Evolutionary conservation across 2,888 invertebrate genomes (phyloP).

Genomic region (Tineola bisselliella): DNA sequence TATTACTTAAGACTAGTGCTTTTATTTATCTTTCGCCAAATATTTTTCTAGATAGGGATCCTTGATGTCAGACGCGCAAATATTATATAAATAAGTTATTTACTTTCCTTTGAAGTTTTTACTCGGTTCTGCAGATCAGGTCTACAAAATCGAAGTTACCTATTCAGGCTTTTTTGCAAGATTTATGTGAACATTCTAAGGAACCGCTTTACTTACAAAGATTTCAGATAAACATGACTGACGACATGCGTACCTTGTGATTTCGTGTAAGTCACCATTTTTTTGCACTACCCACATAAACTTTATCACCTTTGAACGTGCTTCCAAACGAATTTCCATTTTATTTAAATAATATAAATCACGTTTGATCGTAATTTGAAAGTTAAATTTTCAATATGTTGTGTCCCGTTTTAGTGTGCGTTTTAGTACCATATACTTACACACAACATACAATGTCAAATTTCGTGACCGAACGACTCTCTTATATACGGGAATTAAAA

Average conservation of each 20-base stretch:
- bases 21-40: neutral
- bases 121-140: neutral
- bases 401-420: too few relatives aligned
- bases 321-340: too few relatives aligned
- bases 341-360: too few relatives aligned
- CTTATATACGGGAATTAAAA: too few relatives aligned
- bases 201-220: conserved; percentile 7
- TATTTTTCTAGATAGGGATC: neutral
- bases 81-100: neutral
- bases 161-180: neutral
- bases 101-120: neutral
- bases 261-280: neutral
- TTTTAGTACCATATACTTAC: too few relatives aligned
- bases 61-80: neutral
- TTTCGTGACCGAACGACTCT: too few relatives aligned
- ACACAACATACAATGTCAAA: too few relatives aligned
- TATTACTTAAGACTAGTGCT: neutral
- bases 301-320: neutral
- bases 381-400: too few relatives aligned
- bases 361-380: too few relatives aligned
- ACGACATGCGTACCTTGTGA: neutral
- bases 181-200: neutral
- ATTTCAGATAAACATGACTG: conserved; percentile 7
- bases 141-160: neutral
- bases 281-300: neutral